phyloP scores from a whole-genome alignment of 2,888 invertebrate species.

The Sussaba pulchella region DNA sequence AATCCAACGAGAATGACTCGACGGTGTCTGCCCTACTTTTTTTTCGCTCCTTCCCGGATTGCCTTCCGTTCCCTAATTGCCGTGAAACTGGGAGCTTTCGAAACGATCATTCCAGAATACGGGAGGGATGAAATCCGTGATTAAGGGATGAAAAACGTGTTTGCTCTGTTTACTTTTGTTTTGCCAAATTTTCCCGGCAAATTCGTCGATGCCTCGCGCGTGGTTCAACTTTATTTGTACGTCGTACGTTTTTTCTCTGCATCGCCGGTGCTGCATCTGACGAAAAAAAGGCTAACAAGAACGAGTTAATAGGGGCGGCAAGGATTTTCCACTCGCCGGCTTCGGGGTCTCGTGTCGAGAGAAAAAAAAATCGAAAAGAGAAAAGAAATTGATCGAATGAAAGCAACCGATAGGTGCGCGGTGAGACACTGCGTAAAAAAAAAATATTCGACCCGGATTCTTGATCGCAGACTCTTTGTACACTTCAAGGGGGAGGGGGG shows the following conservation, averaged over 20 bases:
- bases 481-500: too few relatives aligned
- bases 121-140: not conserved
- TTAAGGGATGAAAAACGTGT: conserved; percentile 17
- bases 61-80: conserved; percentile 26
- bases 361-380: conserved; percentile 6
- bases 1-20: conserved; percentile 13
- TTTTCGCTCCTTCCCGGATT: too few relatives aligned
- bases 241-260: conserved; percentile 26
- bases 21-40: not conserved
- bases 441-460: not conserved
- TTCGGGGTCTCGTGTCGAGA: not conserved
- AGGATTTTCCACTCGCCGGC: too few relatives aligned
- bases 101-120: conserved; percentile 15
- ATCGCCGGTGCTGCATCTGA: conserved; percentile 21
- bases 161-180: too few relatives aligned
- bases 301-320: too few relatives aligned
- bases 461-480: too few relatives aligned
- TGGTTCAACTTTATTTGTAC: conserved; percentile 15
- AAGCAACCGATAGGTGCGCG: not conserved
- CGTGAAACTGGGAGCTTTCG: conserved; percentile 32
- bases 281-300: not conserved
- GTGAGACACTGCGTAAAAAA: not conserved
- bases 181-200: conserved; percentile 33
- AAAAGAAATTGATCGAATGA: conserved; percentile 1
- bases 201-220: conserved; percentile 1